Percentiles rank a stretch among this genome's conserved stretches.
phyloP scores from a whole-genome alignment of 37 sponge, comb jelly and placozoan species.

The Hormiphora californensis region DNA sequence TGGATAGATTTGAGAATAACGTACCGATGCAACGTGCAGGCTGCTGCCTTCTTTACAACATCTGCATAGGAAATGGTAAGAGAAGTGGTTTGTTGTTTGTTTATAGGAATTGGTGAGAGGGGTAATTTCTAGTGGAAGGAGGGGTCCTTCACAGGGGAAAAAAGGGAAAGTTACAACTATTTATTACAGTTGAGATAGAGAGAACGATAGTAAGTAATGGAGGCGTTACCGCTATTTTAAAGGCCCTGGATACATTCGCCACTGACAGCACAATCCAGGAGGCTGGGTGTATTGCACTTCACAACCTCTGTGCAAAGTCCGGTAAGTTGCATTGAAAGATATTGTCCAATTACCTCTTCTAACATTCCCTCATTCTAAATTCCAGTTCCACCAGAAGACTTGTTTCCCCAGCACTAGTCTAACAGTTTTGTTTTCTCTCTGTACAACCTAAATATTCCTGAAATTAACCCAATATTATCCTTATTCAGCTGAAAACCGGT shows the following conservation, averaged over 20 bases:
- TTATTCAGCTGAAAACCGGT: conserved; percentile 24
- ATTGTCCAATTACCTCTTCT: no score
- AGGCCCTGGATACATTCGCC: conserved; percentile 46
- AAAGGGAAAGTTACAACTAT: no score
- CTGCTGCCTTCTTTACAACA: conserved; percentile 46
- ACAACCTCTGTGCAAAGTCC: conserved; percentile 49
- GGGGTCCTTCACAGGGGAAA: no score
- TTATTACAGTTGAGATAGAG: conserved; percentile 40
- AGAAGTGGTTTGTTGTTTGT: no score
- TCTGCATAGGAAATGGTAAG: conserved; percentile 50
- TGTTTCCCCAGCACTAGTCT: no score
- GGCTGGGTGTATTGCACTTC: conserved; percentile 42
- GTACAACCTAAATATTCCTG: not conserved
- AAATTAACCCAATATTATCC: not conserved
- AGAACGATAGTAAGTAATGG: conserved; percentile 34
- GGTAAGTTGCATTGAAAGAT: no score
- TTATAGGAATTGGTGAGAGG: no score
- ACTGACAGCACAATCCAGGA: conserved; percentile 49
- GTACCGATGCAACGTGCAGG: conserved; percentile 47
- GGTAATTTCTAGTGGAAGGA: no score
- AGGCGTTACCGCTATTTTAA: conserved; percentile 22
- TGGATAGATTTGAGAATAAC: conserved; percentile 53
- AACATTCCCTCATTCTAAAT: no score
- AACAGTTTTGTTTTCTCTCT: not conserved
- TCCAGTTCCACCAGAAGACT: no score